Evolutionary conservation across 2,797 vertebrate species (phyloP).

Genomic region (Cirrhinus mrigala): DNA sequence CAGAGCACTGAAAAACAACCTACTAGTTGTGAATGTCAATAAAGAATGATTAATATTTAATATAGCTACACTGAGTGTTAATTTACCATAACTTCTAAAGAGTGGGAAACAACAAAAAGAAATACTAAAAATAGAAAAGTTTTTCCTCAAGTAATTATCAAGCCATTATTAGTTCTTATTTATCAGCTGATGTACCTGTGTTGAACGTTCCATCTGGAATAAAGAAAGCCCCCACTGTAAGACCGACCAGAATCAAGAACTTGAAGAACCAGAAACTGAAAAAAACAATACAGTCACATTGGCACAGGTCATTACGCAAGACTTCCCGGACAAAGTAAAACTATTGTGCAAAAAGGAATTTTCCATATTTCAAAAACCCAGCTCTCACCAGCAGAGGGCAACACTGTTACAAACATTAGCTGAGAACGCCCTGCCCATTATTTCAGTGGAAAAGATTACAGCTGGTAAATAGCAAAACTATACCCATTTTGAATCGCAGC

Average conservation of each 20-base stretch:
- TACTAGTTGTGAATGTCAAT: background rate
- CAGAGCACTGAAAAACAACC: background rate
- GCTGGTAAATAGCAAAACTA: background rate
- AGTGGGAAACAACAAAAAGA: background rate
- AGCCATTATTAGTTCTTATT: background rate
- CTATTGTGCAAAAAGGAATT: background rate
- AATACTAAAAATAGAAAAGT: constrained; percentile 57
- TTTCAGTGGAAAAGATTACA: background rate
- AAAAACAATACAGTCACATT: constrained; percentile 10
- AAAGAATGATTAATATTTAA: background rate
- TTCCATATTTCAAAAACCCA: background rate
- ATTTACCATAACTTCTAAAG: background rate
- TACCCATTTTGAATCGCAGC: constrained; percentile 89
- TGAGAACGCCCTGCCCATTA: background rate
- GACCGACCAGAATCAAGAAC: constrained; percentile 86
- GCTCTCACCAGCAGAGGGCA: constrained; percentile 65
- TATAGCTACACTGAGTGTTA: background rate
- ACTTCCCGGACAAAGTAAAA: background rate
- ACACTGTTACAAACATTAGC: background rate
- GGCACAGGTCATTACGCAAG: background rate
- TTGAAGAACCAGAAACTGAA: constrained; percentile 96
- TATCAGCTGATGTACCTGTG: constrained; percentile 73
- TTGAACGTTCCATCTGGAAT: constrained; percentile 88
- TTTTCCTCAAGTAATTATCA: background rate
- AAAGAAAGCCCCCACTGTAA: constrained; percentile 93